phyloP scores from a whole-genome alignment of 2,888 invertebrate species.

The Trichopoda pennipes region DNA sequence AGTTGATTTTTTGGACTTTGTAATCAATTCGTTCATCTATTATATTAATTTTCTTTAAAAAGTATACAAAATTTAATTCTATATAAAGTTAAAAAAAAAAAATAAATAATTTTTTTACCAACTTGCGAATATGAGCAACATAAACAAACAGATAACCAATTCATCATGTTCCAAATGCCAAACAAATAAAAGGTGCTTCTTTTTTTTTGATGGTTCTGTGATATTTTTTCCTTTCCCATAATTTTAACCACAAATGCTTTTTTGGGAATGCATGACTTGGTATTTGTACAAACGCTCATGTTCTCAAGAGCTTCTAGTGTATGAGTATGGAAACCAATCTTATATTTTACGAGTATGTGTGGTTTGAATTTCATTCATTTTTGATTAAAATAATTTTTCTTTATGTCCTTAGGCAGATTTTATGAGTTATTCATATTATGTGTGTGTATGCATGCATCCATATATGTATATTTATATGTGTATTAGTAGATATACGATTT shows the following conservation, averaged over 20 bases:
- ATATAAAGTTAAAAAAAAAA: neutral
- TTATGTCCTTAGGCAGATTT: slow-evolving; percentile 43
- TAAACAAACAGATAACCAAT: slow-evolving; percentile 7
- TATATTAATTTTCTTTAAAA: too few relatives aligned
- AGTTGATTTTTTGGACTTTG: too few relatives aligned
- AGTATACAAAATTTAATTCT: neutral
- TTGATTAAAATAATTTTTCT: slow-evolving; percentile 55
- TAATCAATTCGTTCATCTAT: too few relatives aligned
- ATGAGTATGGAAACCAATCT: slow-evolving; percentile 34
- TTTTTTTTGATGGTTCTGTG: neutral
- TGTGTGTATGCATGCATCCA: neutral
- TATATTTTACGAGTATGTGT: slow-evolving; percentile 48
- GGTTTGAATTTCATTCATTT: slow-evolving; percentile 60
- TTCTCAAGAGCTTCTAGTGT: slow-evolving; percentile 10
- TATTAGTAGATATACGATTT: neutral
- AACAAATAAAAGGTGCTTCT: slow-evolving; percentile 39
- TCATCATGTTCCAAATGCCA: slow-evolving; percentile 32
- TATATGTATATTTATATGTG: neutral
- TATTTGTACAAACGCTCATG: slow-evolving; percentile 6
- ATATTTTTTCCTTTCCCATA: neutral
- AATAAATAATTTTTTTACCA: neutral
- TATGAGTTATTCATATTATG: slow-evolving; percentile 34
- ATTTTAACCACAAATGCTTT: slow-evolving; percentile 18
- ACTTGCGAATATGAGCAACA: neutral
- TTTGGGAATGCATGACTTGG: neutral